Evolutionary conservation across 1,140 invertebrate genomes (phyloP), one percentile per base, ranked within the genome.

Genomic region (Drosophila paulistorum): DNA sequence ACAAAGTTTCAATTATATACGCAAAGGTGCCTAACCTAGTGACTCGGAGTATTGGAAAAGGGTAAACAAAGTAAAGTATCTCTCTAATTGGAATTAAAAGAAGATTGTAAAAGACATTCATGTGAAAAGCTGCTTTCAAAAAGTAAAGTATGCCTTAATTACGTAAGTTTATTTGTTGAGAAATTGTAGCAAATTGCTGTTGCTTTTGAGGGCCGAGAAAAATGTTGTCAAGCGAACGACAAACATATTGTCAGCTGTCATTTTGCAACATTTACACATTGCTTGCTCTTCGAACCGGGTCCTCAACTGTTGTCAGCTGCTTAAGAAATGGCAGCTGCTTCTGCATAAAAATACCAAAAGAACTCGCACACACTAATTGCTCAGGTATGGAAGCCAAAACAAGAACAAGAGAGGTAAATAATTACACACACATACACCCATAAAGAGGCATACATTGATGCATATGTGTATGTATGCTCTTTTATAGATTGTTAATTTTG

Each of bases 331-430:
- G 70, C 82, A 72, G 70, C 82, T 85, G 82, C 82, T 79, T 69
- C 61, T 68, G 64, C 71, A 75, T 68, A 63, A 48, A 59, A 69
- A 71, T 45, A 75, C 63, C 41, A 51, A 42, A 51, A 45, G 54
- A 20, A n/a, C 45, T 66, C 82, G 77, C 77, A 30, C 30, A 30
- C 30, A 83, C 77, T 87, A 87, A 87, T 87, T 87, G 84, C 71
- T 89, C 84, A 84, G 84, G 84, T 87, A 87, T 71, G 20, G 65
- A 87, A 79, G 72, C 68, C 60, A 51, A 42, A 54, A 68, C 68
- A 75, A 86, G 65, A 74, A 85, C 77, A 86, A 78, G 71, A 76
- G 65, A 71, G 17, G 37, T 14, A 78, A 65, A 73, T 79, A 77
- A 79, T 79, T 42, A 62, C 17, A 66, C 42, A 69, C 23, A 62